Evolutionary conservation across 2,888 invertebrate genomes (phyloP).

Genomic region (Xestia rhomboidea): DNA sequence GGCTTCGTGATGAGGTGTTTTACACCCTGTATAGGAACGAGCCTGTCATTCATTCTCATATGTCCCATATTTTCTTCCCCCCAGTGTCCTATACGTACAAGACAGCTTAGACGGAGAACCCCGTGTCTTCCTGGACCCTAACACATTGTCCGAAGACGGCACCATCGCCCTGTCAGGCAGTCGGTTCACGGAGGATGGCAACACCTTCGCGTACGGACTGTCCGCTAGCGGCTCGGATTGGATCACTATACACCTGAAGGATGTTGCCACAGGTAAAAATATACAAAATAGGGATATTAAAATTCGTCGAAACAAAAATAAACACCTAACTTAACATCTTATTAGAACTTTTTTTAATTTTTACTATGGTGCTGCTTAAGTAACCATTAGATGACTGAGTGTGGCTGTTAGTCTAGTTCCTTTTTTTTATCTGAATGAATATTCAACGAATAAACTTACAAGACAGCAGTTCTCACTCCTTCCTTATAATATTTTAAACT

Average conservation of each 20-base stretch:
- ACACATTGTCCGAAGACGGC: slow-evolving; percentile 97
- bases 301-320: neutral
- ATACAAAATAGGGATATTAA: too few relatives aligned
- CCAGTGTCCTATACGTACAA: slow-evolving; percentile 97
- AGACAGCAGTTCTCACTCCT: neutral
- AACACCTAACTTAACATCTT: neutral
- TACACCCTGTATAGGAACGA: too few relatives aligned
- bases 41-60: too few relatives aligned
- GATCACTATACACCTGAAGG: slow-evolving; percentile 96
- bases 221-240: slow-evolving; percentile 99
- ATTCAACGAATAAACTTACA: neutral
- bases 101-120: slow-evolving; percentile 94
- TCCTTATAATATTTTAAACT: neutral
- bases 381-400: too few relatives aligned
- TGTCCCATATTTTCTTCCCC: slow-evolving; percentile 20
- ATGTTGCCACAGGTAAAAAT: slow-evolving; percentile 92
- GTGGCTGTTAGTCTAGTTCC: too few relatives aligned
- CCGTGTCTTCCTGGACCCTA: slow-evolving; percentile 98
- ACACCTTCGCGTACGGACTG: slow-evolving; percentile 96
- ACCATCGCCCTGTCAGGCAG: slow-evolving; percentile 94
- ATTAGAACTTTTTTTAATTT: too few relatives aligned
- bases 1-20: too few relatives aligned
- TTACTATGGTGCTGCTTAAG: too few relatives aligned
- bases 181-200: slow-evolving; percentile 97
- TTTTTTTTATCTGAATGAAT: neutral